Evolutionary conservation across 2,113 vertebrate species (phyloP).

Genomic region (Parus major): DNA sequence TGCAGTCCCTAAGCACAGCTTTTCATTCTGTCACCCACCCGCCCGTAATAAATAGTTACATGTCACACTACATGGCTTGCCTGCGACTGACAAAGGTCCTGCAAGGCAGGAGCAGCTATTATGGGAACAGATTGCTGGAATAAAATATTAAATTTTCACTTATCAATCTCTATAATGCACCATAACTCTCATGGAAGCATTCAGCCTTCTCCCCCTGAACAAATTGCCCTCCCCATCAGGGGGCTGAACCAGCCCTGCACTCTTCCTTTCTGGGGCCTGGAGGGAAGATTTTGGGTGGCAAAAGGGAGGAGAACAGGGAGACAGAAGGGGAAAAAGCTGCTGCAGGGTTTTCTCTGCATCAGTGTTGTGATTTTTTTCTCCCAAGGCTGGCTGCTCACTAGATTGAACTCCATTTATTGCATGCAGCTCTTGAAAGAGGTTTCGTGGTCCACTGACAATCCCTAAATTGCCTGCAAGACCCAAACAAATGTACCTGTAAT

Average conservation of each 20-base stretch:
- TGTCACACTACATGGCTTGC: slow-evolving; percentile 34
- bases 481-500: slow-evolving; percentile 64
- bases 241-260: background rate
- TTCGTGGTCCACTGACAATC: slow-evolving; percentile 40
- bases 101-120: slow-evolving; percentile 70
- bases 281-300: background rate
- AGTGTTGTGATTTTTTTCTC: background rate
- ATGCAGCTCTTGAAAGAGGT: slow-evolving; percentile 30
- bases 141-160: slow-evolving; percentile 76
- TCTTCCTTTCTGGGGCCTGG: background rate
- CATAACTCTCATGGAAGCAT: slow-evolving; percentile 30
- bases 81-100: slow-evolving; percentile 53
- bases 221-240: background rate
- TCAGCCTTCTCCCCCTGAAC: slow-evolving; percentile 40
- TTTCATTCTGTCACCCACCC: background rate
- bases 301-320: background rate
- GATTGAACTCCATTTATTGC: slow-evolving; percentile 53
- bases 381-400: slow-evolving; percentile 48
- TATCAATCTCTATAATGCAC: slow-evolving; percentile 59
- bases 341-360: slow-evolving; percentile 13
- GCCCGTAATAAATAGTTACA: slow-evolving; percentile 5
- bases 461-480: slow-evolving; percentile 51
- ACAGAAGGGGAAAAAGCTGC: background rate
- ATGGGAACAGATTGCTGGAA: slow-evolving; percentile 63
- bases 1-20: background rate